These are phyloP conservation scores for Hemicrepidius hirtus DNA, from an alignment of 2,888 invertebrate species.

Conservation along the genomic window DNA sequence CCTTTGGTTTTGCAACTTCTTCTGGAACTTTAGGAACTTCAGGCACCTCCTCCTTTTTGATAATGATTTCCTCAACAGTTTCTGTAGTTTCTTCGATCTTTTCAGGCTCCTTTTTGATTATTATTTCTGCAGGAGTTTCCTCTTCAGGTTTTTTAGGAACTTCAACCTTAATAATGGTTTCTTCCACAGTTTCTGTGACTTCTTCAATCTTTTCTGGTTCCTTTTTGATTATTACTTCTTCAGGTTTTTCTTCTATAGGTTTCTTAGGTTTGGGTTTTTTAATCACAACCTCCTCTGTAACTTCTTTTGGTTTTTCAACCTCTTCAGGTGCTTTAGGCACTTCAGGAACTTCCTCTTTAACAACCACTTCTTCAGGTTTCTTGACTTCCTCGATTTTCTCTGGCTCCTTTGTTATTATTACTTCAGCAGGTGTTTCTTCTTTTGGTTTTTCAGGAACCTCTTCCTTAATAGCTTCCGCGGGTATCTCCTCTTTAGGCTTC, in stretches of 20 bases:
- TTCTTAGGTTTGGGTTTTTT: too few relatives aligned
- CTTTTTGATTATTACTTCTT: slow-evolving; percentile 11
- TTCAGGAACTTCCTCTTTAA: too few relatives aligned
- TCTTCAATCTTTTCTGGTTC: slow-evolving; percentile 52
- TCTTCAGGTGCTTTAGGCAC: too few relatives aligned
- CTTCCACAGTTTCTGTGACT: slow-evolving; percentile 61
- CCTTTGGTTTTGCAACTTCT: slow-evolving; percentile 55
- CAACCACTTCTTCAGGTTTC: neutral
- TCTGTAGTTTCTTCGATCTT: too few relatives aligned
- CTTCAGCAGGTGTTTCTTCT: neutral
- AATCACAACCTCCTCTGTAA: slow-evolving; percentile 20
- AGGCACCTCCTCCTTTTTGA: neutral
- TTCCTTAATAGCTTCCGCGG: too few relatives aligned
- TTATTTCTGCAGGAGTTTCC: neutral
- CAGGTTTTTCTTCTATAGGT: neutral
- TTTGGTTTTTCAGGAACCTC: slow-evolving; percentile 54
- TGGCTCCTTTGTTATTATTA: neutral
- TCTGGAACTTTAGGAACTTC: slow-evolving; percentile 52
- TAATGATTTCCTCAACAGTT: neutral
- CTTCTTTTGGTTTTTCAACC: slow-evolving; percentile 56
- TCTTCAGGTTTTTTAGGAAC: slow-evolving; percentile 51
- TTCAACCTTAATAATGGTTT: slow-evolving; percentile 5
- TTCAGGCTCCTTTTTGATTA: neutral
- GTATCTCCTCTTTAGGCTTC: too few relatives aligned
- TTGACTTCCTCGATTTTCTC: slow-evolving; percentile 62